These are phyloP conservation scores for Planococcus citri DNA, from an alignment of 1,140 invertebrate species.

Conservation along the genomic window DNA sequence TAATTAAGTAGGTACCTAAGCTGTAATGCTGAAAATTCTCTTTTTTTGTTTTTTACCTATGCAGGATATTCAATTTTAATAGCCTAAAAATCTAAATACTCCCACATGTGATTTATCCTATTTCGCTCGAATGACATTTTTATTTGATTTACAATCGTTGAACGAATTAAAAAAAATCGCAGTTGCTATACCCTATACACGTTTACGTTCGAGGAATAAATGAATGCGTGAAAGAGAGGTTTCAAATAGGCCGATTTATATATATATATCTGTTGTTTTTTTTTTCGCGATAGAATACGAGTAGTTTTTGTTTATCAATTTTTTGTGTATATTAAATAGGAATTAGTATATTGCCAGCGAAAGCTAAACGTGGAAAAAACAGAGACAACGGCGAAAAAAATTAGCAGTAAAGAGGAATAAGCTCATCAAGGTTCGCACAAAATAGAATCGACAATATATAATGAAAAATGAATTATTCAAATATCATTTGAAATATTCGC, in stretches of 20 bases:
- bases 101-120: constrained; percentile 5
- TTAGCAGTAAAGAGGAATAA: no score
- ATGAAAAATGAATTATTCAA: constrained; percentile 15
- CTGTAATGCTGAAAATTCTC: background rate
- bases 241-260: background rate
- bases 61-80: background rate
- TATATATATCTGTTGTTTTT: background rate
- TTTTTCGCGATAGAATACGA: background rate
- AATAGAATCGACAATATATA: constrained; percentile 9
- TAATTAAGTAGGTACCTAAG: no score
- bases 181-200: no score
- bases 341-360: background rate
- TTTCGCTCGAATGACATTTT: constrained; percentile 16
- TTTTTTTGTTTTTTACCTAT: background rate
- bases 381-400: background rate
- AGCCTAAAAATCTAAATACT: background rate
- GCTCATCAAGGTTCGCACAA: background rate
- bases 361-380: background rate
- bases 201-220: background rate
- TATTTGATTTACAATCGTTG: constrained; percentile 11
- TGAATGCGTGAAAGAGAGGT: background rate
- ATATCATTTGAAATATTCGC: background rate
- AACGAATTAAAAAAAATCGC: background rate
- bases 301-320: background rate
- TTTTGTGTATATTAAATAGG: constrained; percentile 15